These are phyloP conservation scores for Urocolius indicus DNA, from an alignment of 2,113 vertebrate genomes.

Conservation along the genomic window DNA sequence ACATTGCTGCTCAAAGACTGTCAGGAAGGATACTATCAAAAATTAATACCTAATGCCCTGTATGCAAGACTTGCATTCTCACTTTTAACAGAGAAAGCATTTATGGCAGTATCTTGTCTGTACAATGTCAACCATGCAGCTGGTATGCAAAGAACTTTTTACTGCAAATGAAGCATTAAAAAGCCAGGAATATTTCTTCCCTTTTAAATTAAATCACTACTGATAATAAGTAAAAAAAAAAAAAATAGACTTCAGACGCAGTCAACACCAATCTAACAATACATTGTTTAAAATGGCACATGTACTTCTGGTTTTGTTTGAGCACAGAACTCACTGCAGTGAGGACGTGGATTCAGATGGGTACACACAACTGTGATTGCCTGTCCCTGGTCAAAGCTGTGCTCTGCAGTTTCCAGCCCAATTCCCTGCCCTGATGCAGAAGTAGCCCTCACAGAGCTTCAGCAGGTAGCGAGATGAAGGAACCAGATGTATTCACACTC, in stretches of 20 bases:
- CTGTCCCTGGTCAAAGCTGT: background rate
- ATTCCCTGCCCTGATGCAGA: background rate
- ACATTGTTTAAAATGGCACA: background rate
- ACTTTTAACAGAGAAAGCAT: background rate
- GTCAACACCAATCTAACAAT: background rate
- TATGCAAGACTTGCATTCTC: background rate
- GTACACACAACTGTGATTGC: fast-evolving
- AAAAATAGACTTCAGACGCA: background rate
- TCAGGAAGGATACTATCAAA: background rate
- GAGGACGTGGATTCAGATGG: background rate
- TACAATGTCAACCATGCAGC: background rate
- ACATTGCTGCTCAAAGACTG: background rate
- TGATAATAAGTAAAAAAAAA: background rate
- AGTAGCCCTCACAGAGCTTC: background rate
- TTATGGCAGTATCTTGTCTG: background rate
- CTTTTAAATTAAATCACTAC: background rate
- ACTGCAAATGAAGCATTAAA: background rate
- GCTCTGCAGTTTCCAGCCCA: background rate
- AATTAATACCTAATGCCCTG: background rate
- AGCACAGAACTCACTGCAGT: background rate
- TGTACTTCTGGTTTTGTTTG: background rate
- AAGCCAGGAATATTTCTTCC: background rate
- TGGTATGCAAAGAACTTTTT: background rate
- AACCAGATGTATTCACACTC: background rate
- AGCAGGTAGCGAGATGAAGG: background rate